Evolutionary conservation across 2,888 invertebrate species (phyloP), one percentile per base, ranked within the genome.

Genomic region (Ligdia adustata): DNA sequence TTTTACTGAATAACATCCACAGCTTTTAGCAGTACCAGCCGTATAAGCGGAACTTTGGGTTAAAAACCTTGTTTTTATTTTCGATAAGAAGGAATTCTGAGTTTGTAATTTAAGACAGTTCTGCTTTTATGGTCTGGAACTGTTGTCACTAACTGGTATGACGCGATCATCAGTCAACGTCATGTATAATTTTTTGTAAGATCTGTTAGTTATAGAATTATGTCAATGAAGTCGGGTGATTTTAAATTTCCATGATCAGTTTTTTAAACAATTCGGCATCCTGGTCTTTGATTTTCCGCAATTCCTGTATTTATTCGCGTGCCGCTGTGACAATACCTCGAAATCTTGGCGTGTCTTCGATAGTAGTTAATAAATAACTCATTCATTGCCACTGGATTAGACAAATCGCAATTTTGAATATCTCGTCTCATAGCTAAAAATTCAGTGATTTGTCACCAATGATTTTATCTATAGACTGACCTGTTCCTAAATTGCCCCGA

Each of bases 371-470:
- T n/a, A n/a, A 69, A 58, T 33, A 60, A 52, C 52, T 53, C 56
- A 60, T 54, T 57, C 57, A 52, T 62, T 54, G 50, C 60, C 82
- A 84, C 79, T 87, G 78, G 84, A 88, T 90, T 87, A 81, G 64
- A 72, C 75, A 86, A 87, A 84, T 64, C 68, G 67, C 71, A 82
- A 72, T 62, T 52, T 50, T 48, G 22, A 52, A 41, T 49, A 51
- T 55, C 45, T 65, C 57, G 66, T 71, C 69, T 68, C 73, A 75
- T 74, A 71, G 69, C 79, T 75, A 69, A 83, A 88, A 86, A 79
- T 87, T 84, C 86, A 86, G 87, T 89, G 87, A 88, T 88, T 72
- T 62, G 71, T 83, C 87, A 82, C 87, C 88, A 87, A 89, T 88
- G 88, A 88, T 82, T 79, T 81, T 79, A 77, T 76, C 81, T 33